These are phyloP conservation scores for Paratrypauchen microcephalus DNA, from an alignment of 2,797 vertebrate genomes.

Conservation along the genomic window DNA sequence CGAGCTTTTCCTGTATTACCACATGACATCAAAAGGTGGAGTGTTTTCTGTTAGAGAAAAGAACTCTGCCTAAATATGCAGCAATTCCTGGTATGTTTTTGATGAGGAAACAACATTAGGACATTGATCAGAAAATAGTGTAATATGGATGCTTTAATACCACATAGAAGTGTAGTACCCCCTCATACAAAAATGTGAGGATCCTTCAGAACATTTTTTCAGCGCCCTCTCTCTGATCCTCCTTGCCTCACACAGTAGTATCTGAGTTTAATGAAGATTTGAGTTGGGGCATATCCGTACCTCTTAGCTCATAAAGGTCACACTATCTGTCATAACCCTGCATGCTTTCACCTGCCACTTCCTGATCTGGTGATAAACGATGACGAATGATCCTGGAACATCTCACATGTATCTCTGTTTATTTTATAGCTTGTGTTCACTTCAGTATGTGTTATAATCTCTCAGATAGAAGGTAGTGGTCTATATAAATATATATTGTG, in stretches of 20 bases:
- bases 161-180: too few species aligned
- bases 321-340: slow-evolving; percentile 46
- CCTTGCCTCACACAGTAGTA: neutral
- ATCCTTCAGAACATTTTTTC: neutral
- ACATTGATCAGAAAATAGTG: too few species aligned
- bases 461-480: neutral
- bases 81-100: too few species aligned
- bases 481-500: neutral
- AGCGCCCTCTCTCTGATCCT: neutral
- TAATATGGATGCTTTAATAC: too few species aligned
- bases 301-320: slow-evolving; percentile 50
- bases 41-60: too few species aligned
- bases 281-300: slow-evolving; percentile 14
- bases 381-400: slow-evolving; percentile 33
- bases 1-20: too few species aligned
- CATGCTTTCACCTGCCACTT: slow-evolving; percentile 29
- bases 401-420: slow-evolving; percentile 5
- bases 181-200: too few species aligned
- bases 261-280: slow-evolving; percentile 37
- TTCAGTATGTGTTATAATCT: neutral
- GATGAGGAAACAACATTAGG: too few species aligned
- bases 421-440: neutral
- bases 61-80: too few species aligned
- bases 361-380: slow-evolving; percentile 30
- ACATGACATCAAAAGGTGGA: too few species aligned